Conservation (phyloP, 2,797 vertebrate species). For the Manis crassicaudata region DNA sequence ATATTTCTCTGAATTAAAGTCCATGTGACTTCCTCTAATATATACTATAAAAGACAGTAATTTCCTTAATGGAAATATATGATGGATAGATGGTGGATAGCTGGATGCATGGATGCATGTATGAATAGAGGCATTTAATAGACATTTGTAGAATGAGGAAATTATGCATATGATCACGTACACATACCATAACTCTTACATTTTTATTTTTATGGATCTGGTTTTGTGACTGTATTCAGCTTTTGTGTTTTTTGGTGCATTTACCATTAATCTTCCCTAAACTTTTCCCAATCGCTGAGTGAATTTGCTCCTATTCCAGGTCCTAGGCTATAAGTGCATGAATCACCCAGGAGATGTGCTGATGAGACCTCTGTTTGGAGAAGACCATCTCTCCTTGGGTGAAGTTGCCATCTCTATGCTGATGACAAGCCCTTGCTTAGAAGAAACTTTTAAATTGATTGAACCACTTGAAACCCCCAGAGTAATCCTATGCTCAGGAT, state of each 20-base stretch:
- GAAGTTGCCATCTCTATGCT: slow-evolving; percentile 69
- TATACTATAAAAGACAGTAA: not conserved
- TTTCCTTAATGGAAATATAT: not conserved
- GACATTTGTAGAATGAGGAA: not conserved
- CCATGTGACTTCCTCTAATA: not conserved
- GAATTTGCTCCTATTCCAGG: slow-evolving; percentile 74
- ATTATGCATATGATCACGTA: not conserved
- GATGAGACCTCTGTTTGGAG: slow-evolving; percentile 81
- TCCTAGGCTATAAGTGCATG: slow-evolving; percentile 71
- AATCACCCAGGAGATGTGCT: slow-evolving; percentile 74
- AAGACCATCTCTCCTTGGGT: slow-evolving; percentile 71
- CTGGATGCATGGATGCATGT: not conserved
- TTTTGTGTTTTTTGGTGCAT: slow-evolving; percentile 49
- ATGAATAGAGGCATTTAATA: not conserved
- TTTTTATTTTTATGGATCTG: slow-evolving; percentile 20
- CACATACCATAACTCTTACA: not conserved
- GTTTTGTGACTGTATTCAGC: slow-evolving; percentile 7
- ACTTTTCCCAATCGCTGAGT: slow-evolving; percentile 82
- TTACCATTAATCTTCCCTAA: slow-evolving; percentile 80
- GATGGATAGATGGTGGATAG: not conserved
- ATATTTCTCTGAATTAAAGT: slow-evolving; percentile 22
- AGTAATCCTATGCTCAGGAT: slow-evolving; percentile 45
- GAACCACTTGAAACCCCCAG: slow-evolving; percentile 65
- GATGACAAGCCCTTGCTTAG: slow-evolving; percentile 72
- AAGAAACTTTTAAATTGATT: slow-evolving; percentile 68